phyloP scores from a whole-genome alignment of 2,888 invertebrate species.

The Eucera pruinosa region DNA sequence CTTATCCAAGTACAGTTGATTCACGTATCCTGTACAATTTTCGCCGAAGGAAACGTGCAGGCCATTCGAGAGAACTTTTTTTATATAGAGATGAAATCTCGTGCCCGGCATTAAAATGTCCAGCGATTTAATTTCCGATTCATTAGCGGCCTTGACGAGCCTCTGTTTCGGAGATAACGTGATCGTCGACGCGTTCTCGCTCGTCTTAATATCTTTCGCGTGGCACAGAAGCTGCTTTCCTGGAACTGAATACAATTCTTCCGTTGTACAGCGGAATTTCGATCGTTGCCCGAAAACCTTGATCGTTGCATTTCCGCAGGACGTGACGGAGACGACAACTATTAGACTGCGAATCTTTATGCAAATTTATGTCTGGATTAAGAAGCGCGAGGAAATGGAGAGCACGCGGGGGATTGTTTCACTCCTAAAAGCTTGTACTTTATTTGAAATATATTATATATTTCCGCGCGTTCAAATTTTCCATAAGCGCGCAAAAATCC shows the following conservation, averaged over 20 bases:
- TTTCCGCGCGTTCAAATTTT: too few species aligned
- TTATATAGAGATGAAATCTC: slow-evolving; percentile 81
- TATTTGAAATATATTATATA: too few species aligned
- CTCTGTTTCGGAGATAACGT: slow-evolving; percentile 84
- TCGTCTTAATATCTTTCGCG: slow-evolving; percentile 85
- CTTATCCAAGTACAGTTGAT: slow-evolving; percentile 76
- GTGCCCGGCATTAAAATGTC: slow-evolving; percentile 84
- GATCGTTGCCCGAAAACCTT: too few species aligned
- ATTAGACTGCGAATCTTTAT: too few species aligned
- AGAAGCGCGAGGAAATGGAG: too few species aligned
- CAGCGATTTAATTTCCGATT: slow-evolving; percentile 78
- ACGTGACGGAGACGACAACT: too few species aligned
- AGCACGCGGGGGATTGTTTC: too few species aligned
- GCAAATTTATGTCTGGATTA: too few species aligned
- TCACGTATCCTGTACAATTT: slow-evolving; percentile 84
- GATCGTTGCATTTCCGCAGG: too few species aligned
- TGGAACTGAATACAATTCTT: slow-evolving; percentile 83
- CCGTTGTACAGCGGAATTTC: too few species aligned
- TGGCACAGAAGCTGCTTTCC: slow-evolving; percentile 87
- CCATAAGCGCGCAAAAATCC: too few species aligned
- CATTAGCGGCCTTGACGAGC: slow-evolving; percentile 74
- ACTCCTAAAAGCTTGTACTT: too few species aligned
- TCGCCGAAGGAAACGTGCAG: slow-evolving; percentile 84
- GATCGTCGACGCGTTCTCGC: slow-evolving; percentile 85
- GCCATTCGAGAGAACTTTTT: slow-evolving; percentile 84